Evolutionary conservation across 2,113 vertebrate genomes (phyloP), one percentile per base, ranked within the genome.

Genomic region (Ahaetulla prasina): DNA sequence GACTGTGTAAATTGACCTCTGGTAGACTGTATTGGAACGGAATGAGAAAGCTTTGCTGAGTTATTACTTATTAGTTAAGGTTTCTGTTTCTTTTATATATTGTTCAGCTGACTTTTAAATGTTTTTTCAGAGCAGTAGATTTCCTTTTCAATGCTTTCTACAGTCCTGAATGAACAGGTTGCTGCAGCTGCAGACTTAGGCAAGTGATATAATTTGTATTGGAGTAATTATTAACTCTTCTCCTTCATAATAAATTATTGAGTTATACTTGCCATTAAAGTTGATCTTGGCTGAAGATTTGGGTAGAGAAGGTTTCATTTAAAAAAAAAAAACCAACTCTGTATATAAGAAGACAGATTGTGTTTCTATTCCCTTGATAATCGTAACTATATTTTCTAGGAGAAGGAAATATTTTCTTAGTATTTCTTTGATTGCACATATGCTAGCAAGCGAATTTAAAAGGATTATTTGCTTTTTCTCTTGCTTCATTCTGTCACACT

Each of bases 391-490:
- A 68, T 93, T 43, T 60, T 89, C 9, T 52, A 86, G 20, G 27
- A 9, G 86, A n/a, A n/a, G 27, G 0, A 89, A 85, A 54, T 57
- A 16, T 39, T 86, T 85, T 94, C 55, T 16, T 55, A 47, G 57
- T 91, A 87, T 7, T 30, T 86, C 7, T 18, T 12, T 68, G 90
- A 92, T 88, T 92, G 54, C 47, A 92, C 50, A 93, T 94, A 84
- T 87, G 47, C 91, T 94, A 94, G 18, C n/a, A 95, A 94, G 74
- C 45, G 57, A 45, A 63, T 87, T 88, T 27, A 1, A 60, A 57
- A 63, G 55, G 57, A 43, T 39, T 63, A 9, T 80, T 80, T 23
- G 4, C 63, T 39, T 11, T 23, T 52, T n/a, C n/a, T 22, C 30
- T 35, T 30, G 12, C 25, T 35, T 20, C 45, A n/a, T 50, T 87